A percentile compares a stretch with the other conserved stretches of the same genome.
Evolutionary conservation across 2,113 vertebrate species (phyloP).

Genomic region (Austrofundulus limnaeus): DNA sequence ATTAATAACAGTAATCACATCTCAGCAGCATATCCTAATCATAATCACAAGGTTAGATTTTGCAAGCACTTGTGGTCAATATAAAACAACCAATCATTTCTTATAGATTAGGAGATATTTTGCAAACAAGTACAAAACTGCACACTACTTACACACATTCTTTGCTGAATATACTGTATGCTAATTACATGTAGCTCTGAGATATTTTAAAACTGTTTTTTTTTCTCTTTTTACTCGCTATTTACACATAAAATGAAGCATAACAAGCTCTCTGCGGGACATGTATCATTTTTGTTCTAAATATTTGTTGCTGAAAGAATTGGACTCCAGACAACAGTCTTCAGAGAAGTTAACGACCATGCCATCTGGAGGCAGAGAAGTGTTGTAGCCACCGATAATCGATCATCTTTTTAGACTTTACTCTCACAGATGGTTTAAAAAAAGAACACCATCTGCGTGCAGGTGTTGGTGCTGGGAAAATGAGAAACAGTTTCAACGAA

Average conservation of each 20-base stretch:
- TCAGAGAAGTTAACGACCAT: slow-evolving; percentile 67
- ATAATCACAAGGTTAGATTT: neutral
- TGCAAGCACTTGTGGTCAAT: neutral
- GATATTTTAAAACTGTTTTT: slow-evolving; percentile 22
- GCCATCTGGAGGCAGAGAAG: slow-evolving; percentile 73
- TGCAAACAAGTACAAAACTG: slow-evolving; percentile 28
- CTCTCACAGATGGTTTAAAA: slow-evolving; percentile 63
- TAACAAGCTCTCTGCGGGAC: slow-evolving; percentile 21
- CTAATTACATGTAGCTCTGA: slow-evolving; percentile 43
- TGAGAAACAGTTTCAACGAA: slow-evolving; percentile 30
- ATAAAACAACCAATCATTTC: slow-evolving; percentile 10
- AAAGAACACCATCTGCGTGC: slow-evolving; percentile 66
- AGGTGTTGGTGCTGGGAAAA: slow-evolving; percentile 66
- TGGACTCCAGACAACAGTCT: slow-evolving; percentile 63
- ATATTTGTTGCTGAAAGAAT: slow-evolving; percentile 57
- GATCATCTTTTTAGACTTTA: slow-evolving; percentile 73
- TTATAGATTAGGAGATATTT: slow-evolving; percentile 51
- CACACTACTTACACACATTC: slow-evolving; percentile 24
- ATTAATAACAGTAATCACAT: neutral
- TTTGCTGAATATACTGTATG: slow-evolving; percentile 51
- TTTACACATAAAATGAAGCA: slow-evolving; percentile 14
- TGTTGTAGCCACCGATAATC: slow-evolving; percentile 67
- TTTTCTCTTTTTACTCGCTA: slow-evolving; percentile 13
- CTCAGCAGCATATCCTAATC: too few relatives aligned
- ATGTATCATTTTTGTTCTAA: slow-evolving; percentile 10